Evolutionary conservation across 2,888 invertebrate genomes (phyloP).

Genomic region (Abrostola triplasia): DNA sequence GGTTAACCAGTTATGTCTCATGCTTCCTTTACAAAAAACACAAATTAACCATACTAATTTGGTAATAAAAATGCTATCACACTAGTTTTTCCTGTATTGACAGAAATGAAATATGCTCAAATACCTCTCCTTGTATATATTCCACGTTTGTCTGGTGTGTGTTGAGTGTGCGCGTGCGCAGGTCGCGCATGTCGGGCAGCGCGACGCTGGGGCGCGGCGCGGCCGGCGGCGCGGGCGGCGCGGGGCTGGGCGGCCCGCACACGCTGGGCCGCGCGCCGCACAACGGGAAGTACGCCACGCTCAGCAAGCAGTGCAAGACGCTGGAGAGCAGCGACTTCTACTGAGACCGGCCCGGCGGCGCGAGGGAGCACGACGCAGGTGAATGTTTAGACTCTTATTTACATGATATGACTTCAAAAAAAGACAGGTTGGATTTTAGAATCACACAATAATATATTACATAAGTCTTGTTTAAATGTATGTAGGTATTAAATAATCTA

Average conservation of each 20-base stretch:
- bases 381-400: not conserved
- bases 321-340: constrained; percentile 97
- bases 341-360: constrained; percentile 94
- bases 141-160: not conserved
- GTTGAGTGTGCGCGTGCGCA: constrained; percentile 55
- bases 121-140: no score
- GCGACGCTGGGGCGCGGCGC: constrained; percentile 58
- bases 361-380: constrained; percentile 62
- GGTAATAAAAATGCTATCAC: no score
- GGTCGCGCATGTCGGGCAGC: constrained; percentile 80
- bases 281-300: constrained; percentile 97
- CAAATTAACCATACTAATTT: no score
- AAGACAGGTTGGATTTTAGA: no score
- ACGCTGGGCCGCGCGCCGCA: constrained; percentile 92
- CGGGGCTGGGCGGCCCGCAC: constrained; percentile 87
- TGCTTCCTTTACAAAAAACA: no score
- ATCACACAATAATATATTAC: no score
- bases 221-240: constrained; percentile 72
- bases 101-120: no score
- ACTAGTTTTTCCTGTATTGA: no score
- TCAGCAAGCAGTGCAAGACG: constrained; percentile 98
- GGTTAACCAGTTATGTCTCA: no score
- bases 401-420: no score
- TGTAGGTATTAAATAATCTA: no score
- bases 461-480: no score